Base-by-base conservation (phyloP, 2,113 vertebrate species). In the Glaucomys volans region DNA sequence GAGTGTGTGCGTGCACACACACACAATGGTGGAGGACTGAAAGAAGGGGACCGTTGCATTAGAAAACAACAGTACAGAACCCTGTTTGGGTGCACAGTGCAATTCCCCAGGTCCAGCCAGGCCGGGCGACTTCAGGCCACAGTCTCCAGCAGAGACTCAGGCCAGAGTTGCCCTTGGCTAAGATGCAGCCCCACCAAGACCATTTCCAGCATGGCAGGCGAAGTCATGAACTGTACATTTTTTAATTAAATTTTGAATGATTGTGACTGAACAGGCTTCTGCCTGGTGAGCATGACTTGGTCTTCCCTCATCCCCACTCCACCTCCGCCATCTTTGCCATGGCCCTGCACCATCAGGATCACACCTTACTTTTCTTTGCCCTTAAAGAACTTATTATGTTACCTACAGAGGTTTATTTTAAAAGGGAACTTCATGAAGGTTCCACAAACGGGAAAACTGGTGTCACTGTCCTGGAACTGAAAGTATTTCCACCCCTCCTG, bases 291-390 rank as follows among this genome's bases (percentile, higher is more conserved):
- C 24, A 28, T 1, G 11, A 2, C 1, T 28, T n/a, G 9, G 5
- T 12, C 57, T 52, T 17, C 47, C 20, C 11, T 47, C 40, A 18
- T 0, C 42, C 2, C 7, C 4, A 0, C 71, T 7, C 32, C 13
- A 4, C 30, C 74, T 37, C 66, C 4, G 0, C 0, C 0, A 28
- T 28, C 28, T 44, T 44, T 10, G 32, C 22, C 64, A 2, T 1
- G 10, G 5, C n/a, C 72, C 57, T 20, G 3, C 1, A 6, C 40
- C 50, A 13, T 69, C 69, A 32, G 1, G 14, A 28, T 32, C 24
- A 5, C 16, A 28, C 17, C 44, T 75, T 28, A 44, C 54, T 54
- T 67, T 5, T 28, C 4, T 62, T 54, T 91, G 62, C 42, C 57
- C 32, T 11, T 14, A 14, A 14, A 30, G 10, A 18, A n/a, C 64